Percentiles rank a stretch among this genome's conserved stretches.
phyloP scores from a whole-genome alignment of 2,888 invertebrate species.

The Candidula unifasciata region DNA sequence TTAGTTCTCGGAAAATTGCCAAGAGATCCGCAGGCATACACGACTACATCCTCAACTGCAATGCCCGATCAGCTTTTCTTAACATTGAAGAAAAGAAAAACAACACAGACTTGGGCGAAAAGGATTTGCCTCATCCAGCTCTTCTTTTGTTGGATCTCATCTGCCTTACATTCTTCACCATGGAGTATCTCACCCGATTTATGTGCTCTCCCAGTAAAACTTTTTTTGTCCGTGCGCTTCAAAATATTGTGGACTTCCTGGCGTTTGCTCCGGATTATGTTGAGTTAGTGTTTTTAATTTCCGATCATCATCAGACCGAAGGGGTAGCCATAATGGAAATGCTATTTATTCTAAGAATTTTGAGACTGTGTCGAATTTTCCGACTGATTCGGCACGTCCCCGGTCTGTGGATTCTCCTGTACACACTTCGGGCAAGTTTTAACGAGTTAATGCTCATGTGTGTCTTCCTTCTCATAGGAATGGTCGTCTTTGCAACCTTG shows the following conservation, averaged over 20 bases:
- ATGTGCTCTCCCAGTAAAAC: slow-evolving; percentile 70
- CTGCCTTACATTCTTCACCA: slow-evolving; percentile 72
- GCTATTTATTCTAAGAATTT: slow-evolving; percentile 72
- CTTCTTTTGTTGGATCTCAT: slow-evolving; percentile 72
- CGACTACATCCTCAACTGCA: not conserved
- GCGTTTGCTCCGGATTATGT: slow-evolving; percentile 74
- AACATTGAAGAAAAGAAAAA: not conserved
- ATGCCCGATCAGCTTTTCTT: not conserved
- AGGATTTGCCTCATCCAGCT: slow-evolving; percentile 66
- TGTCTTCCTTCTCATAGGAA: slow-evolving; percentile 75
- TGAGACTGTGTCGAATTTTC: slow-evolving; percentile 73
- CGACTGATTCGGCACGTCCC: slow-evolving; percentile 74
- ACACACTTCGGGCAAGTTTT: slow-evolving; percentile 75
- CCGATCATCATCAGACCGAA: slow-evolving; percentile 61
- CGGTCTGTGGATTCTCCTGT: slow-evolving; percentile 74
- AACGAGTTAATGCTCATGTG: slow-evolving; percentile 76
- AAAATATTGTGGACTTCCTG: slow-evolving; percentile 74
- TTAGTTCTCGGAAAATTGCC: not conserved
- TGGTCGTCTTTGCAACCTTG: slow-evolving; percentile 75
- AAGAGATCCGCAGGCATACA: not conserved
- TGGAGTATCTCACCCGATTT: slow-evolving; percentile 72
- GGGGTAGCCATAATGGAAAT: slow-evolving; percentile 71
- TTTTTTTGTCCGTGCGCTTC: slow-evolving; percentile 69
- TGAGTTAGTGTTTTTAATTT: slow-evolving; percentile 66
- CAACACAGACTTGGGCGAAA: slow-evolving; percentile 38